These are phyloP conservation scores for Paracentrotus lividus DNA, from an alignment of 53 echinoderm and acorn worm species.

Conservation along the genomic window DNA sequence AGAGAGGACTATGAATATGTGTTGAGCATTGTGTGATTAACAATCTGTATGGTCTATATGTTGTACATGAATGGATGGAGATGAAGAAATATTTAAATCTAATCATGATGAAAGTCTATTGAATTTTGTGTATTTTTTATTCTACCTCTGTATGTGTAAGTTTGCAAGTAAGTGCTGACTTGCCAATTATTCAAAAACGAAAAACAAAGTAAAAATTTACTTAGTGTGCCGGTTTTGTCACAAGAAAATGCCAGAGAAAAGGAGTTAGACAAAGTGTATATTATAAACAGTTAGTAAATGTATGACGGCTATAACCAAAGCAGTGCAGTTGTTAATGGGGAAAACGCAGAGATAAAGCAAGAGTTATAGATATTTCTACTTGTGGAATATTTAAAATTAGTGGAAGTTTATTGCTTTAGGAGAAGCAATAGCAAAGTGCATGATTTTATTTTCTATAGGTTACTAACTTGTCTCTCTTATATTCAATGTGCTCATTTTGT, in stretches of 20 bases:
- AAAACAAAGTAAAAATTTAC: not conserved
- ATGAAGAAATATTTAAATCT: constrained; percentile 17
- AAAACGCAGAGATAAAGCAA: constrained; percentile 13
- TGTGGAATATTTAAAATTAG: not conserved
- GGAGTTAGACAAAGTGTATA: constrained; percentile 35
- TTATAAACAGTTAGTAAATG: constrained; percentile 49
- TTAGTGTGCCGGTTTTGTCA: constrained; percentile 8
- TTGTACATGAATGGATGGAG: constrained; percentile 40
- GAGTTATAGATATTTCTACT: constrained; percentile 23
- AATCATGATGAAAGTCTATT: constrained; percentile 61
- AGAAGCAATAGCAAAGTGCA: not conserved
- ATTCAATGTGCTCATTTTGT: not conserved
- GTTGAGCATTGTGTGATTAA: constrained; percentile 43
- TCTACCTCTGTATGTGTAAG: constrained; percentile 68
- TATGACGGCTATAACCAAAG: constrained; percentile 62
- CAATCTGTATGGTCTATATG: constrained; percentile 56
- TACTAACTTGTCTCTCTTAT: not conserved
- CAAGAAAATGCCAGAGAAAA: not conserved
- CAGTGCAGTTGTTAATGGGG: constrained; percentile 38
- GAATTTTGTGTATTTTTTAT: constrained; percentile 65
- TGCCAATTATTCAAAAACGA: constrained; percentile 38
- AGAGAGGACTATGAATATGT: constrained; percentile 44
- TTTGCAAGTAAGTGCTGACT: constrained; percentile 47
- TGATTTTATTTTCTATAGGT: not conserved
- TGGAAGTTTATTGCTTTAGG: not conserved